Percentiles rank a stretch among this genome's conserved stretches.
Evolutionary conservation across 2,888 invertebrate species (phyloP).

Genomic region (Thecocarcelia acutangulata): DNA sequence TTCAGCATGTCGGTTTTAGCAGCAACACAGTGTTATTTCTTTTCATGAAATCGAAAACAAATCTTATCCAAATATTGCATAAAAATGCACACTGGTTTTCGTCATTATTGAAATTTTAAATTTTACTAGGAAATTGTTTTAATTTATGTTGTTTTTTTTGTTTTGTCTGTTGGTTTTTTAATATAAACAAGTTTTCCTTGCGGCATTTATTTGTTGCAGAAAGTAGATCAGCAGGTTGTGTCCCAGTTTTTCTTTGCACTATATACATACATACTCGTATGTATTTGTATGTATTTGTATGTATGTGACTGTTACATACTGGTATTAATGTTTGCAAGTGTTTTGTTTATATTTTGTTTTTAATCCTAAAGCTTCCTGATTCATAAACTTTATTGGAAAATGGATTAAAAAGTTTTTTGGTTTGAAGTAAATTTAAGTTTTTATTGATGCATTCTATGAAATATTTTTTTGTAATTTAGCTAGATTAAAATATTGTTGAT

Average conservation of each 20-base stretch:
- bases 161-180: neutral
- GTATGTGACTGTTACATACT: too few relatives aligned
- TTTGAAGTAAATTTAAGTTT: neutral
- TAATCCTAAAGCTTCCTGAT: conserved; percentile 56
- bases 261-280: too few relatives aligned
- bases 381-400: conserved; percentile 45
- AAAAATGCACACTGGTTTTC: conserved; percentile 44
- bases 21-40: conserved; percentile 16
- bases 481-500: too few relatives aligned
- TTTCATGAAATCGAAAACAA: conserved; percentile 39
- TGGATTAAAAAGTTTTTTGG: too few relatives aligned
- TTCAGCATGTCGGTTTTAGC: conserved; percentile 17
- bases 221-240: conserved; percentile 65
- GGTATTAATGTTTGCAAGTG: neutral
- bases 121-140: conserved; percentile 46
- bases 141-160: conserved; percentile 14
- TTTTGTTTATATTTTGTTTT: conserved; percentile 32
- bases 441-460: neutral
- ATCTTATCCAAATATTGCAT: conserved; percentile 50
- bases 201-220: conserved; percentile 12
- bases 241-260: conserved; percentile 39
- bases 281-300: too few relatives aligned
- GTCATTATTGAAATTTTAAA: conserved; percentile 21
- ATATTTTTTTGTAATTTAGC: too few relatives aligned
- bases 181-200: conserved; percentile 24